Conservation (phyloP, 2,113 vertebrate species). For the Bos indicus region DNA sequence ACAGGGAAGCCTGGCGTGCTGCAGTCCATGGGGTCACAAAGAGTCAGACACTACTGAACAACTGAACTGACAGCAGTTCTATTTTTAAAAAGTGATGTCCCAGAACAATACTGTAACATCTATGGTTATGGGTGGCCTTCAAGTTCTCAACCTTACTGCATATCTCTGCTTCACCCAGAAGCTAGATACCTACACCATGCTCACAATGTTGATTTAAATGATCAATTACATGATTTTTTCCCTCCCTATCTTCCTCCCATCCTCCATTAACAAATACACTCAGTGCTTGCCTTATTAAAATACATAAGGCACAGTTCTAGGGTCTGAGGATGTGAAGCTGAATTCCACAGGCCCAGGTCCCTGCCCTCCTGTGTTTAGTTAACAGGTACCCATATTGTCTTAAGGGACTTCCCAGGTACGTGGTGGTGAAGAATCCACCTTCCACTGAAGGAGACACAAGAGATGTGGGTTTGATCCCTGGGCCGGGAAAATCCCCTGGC, state of each 20-base stretch:
- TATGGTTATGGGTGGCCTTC: neutral
- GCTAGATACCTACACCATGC: neutral
- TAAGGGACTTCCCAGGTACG: neutral
- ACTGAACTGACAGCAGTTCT: neutral
- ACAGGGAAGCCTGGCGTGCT: neutral
- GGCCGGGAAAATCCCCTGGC: neutral
- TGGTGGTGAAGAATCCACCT: neutral
- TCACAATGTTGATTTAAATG: neutral
- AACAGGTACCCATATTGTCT: neutral
- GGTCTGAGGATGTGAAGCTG: neutral
- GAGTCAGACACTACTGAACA: neutral
- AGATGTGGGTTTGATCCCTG: neutral
- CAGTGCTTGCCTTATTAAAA: neutral
- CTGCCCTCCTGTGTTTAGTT: neutral
- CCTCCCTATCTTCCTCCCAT: neutral
- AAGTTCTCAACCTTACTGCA: neutral
- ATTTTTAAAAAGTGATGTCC: neutral
- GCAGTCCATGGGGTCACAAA: neutral
- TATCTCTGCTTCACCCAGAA: constrained; percentile 4
- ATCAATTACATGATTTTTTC: neutral
- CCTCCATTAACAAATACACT: neutral
- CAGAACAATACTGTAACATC: neutral
- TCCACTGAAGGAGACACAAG: neutral
- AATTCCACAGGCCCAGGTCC: neutral
- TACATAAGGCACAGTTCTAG: neutral